Conservation (phyloP, 1,140 invertebrate species). For the Anastrepha ludens region DNA sequence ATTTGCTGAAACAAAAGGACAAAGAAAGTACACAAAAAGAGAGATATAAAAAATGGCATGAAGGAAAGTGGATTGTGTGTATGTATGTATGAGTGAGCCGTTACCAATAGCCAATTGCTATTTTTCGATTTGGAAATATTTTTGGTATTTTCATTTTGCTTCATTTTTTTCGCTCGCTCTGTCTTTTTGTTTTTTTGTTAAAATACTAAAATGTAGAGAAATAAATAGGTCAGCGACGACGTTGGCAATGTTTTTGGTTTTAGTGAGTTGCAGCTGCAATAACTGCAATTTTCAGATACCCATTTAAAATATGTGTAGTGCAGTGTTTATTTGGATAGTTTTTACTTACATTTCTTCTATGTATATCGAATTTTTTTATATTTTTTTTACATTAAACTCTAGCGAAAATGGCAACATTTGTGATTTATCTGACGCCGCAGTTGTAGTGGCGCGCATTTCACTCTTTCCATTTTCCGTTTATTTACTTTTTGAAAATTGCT, state of each 20-base stretch:
- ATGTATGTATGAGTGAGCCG: too few relatives aligned
- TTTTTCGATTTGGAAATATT: conserved; percentile 30
- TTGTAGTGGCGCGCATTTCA: background rate
- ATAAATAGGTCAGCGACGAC: conserved; percentile 22
- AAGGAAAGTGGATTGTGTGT: background rate
- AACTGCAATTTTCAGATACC: background rate
- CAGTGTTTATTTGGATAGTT: background rate
- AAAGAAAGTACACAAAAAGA: background rate
- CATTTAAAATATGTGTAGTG: background rate
- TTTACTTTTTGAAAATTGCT: background rate
- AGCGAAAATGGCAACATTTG: background rate
- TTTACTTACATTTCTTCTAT: background rate
- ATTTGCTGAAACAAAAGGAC: background rate
- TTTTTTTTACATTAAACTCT: too few relatives aligned
- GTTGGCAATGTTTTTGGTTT: conserved; percentile 21
- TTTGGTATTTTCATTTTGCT: background rate
- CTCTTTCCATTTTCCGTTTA: background rate
- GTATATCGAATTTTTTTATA: background rate
- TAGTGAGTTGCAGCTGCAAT: conserved; percentile 40
- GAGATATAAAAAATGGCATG: background rate
- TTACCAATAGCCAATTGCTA: background rate
- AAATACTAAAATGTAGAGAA: background rate
- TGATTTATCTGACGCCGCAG: background rate
- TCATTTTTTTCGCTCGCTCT: background rate
- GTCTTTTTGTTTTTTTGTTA: conserved; percentile 1